Conservation (phyloP, 2,113 vertebrate genomes). For the Pantherophis guttatus region DNA sequence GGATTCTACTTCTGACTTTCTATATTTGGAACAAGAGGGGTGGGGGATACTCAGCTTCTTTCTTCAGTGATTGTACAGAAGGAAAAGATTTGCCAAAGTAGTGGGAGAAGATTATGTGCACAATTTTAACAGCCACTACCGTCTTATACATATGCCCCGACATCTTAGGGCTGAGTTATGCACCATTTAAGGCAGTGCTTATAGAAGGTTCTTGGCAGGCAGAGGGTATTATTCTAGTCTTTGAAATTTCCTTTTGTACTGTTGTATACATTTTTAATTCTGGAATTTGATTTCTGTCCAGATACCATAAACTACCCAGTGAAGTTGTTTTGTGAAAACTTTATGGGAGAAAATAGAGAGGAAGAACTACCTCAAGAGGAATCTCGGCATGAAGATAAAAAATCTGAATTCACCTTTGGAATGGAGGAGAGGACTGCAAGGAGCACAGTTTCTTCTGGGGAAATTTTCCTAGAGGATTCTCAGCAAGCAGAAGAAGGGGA, state of each 20-base stretch:
- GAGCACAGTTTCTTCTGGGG: neutral
- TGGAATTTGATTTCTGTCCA: slow-evolving; percentile 43
- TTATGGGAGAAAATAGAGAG: slow-evolving; percentile 43
- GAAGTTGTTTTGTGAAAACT: slow-evolving; percentile 76
- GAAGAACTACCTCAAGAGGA: neutral
- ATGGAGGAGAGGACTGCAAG: neutral
- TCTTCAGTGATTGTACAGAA: neutral
- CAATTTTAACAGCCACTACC: neutral
- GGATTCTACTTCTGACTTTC: neutral
- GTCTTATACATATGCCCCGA: neutral
- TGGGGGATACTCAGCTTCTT: neutral
- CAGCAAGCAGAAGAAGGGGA: fast-evolving
- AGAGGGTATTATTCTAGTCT: neutral
- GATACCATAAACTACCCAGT: slow-evolving; percentile 74
- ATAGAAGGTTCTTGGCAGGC: neutral
- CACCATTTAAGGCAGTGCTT: neutral
- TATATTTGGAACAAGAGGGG: neutral
- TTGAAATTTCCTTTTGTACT: neutral
- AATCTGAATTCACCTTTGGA: slow-evolving; percentile 20
- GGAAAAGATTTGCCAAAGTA: neutral
- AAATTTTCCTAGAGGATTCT: neutral
- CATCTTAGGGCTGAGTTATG: neutral
- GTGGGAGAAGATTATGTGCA: neutral
- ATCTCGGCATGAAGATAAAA: neutral
- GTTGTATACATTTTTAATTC: neutral